A percentile compares a stretch with the other conserved stretches of the same genome.
phyloP scores from a whole-genome alignment of 2,113 vertebrate genomes.

The Drymodes brunneopygia region DNA sequence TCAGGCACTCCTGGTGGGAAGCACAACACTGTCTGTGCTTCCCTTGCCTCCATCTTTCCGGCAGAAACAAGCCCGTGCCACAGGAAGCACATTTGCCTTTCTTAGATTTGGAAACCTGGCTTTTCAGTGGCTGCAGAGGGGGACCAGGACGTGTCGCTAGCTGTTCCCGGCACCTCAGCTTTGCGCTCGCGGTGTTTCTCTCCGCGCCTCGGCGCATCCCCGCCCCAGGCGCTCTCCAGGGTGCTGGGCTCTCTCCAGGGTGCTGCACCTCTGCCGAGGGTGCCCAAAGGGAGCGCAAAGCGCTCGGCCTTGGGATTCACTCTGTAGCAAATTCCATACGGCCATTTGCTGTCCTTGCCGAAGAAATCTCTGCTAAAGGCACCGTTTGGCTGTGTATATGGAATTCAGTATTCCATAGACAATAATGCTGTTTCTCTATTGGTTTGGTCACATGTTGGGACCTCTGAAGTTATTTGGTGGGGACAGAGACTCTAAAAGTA shows the following conservation, averaged over 20 bases:
- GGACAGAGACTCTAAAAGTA: not conserved
- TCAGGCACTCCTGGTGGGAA: not conserved
- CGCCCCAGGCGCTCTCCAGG: not conserved
- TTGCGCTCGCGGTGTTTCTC: fast-evolving
- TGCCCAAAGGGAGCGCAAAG: not conserved
- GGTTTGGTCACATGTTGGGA: not conserved
- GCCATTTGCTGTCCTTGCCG: too few species aligned
- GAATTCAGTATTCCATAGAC: fast-evolving
- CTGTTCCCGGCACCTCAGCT: not conserved
- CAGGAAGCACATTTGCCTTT: not conserved
- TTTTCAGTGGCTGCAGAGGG: not conserved
- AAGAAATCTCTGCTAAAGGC: not conserved
- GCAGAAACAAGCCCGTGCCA: not conserved
- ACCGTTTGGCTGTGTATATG: fast-evolving
- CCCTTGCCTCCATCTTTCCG: not conserved
- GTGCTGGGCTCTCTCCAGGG: not conserved
- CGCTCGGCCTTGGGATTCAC: fast-evolving
- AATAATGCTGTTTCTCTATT: fast-evolving
- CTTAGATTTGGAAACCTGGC: not conserved
- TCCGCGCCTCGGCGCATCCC: not conserved
- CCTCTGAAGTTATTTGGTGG: not conserved
- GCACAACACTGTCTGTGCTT: fast-evolving
- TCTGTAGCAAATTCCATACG: fast-evolving
- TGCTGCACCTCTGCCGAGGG: not conserved
- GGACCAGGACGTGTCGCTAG: not conserved